These are phyloP conservation scores for Antheraea pernyi DNA, from an alignment of 1,140 invertebrate genomes.

Conservation along the genomic window DNA sequence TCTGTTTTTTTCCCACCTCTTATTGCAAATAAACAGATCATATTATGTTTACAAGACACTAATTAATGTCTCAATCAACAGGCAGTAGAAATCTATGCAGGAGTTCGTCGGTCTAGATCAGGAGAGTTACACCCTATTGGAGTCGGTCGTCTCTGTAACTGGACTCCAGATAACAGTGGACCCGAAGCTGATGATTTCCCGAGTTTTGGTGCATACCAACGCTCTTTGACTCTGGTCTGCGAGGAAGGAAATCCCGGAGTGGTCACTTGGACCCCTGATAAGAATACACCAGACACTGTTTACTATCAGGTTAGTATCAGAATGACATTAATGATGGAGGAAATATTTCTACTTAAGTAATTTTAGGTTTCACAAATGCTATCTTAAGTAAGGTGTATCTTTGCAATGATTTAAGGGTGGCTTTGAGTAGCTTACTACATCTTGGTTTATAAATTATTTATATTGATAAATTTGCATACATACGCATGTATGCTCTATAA, in stretches of 20 bases:
- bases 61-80: constrained; percentile 48
- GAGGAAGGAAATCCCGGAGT: constrained; percentile 91
- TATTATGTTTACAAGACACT: too few relatives aligned
- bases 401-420: too few relatives aligned
- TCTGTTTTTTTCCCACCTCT: too few relatives aligned
- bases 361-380: too few relatives aligned
- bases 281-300: constrained; percentile 92
- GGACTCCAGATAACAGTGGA: constrained; percentile 87
- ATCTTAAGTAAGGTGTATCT: too few relatives aligned
- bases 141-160: constrained; percentile 90
- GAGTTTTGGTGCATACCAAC: constrained; percentile 93
- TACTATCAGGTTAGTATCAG: constrained; percentile 92
- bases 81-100: constrained; percentile 91
- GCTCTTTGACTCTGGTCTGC: constrained; percentile 89
- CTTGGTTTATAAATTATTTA: neutral
- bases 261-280: constrained; percentile 93
- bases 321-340: too few relatives aligned
- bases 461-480: neutral
- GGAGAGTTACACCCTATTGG: constrained; percentile 86
- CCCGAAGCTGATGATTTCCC: constrained; percentile 88
- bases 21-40: too few relatives aligned
- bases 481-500: too few relatives aligned
- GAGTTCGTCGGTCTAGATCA: constrained; percentile 83
- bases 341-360: too few relatives aligned
- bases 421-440: too few relatives aligned